Conservation (phyloP, 2,888 invertebrate genomes). For the Pterostichus madidus region DNA sequence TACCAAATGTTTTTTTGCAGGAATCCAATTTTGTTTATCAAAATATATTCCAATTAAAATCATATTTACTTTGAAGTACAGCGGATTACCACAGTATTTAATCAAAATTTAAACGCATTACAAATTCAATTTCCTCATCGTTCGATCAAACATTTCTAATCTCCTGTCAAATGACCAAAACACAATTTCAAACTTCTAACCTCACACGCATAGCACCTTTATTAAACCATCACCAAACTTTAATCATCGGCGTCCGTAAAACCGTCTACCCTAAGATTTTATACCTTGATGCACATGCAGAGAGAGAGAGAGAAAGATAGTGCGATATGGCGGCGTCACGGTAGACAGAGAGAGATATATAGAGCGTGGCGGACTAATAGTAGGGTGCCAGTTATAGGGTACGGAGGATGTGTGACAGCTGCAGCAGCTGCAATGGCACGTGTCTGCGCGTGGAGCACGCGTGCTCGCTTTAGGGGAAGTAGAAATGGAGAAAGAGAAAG, state of each 20-base stretch:
- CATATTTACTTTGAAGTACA: too few species aligned
- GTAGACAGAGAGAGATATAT: conserved; percentile 5
- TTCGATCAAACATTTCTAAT: too few species aligned
- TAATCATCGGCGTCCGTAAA: conserved; percentile 8
- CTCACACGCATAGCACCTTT: not conserved
- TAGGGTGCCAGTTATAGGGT: conserved; percentile 3
- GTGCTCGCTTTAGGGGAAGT: conserved; percentile 12
- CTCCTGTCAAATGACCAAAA: too few species aligned
- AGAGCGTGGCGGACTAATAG: conserved; percentile 13
- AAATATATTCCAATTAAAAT: too few species aligned
- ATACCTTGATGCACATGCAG: conserved; percentile 5
- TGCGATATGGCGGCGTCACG: not conserved
- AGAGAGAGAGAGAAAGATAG: not conserved
- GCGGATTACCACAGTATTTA: too few species aligned
- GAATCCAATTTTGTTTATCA: too few species aligned
- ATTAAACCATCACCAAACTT: conserved; percentile 33
- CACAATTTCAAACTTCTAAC: too few species aligned
- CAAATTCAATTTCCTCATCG: too few species aligned
- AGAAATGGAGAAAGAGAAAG: not conserved
- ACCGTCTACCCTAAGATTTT: conserved; percentile 39
- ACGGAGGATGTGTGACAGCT: conserved; percentile 38
- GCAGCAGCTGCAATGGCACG: conserved; percentile 48
- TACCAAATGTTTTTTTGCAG: too few species aligned
- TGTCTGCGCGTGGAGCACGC: conserved; percentile 26
- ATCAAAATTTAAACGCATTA: too few species aligned